These are phyloP conservation scores for Andrena flavipes DNA, from an alignment of 2,888 invertebrate species.

Conservation along the genomic window DNA sequence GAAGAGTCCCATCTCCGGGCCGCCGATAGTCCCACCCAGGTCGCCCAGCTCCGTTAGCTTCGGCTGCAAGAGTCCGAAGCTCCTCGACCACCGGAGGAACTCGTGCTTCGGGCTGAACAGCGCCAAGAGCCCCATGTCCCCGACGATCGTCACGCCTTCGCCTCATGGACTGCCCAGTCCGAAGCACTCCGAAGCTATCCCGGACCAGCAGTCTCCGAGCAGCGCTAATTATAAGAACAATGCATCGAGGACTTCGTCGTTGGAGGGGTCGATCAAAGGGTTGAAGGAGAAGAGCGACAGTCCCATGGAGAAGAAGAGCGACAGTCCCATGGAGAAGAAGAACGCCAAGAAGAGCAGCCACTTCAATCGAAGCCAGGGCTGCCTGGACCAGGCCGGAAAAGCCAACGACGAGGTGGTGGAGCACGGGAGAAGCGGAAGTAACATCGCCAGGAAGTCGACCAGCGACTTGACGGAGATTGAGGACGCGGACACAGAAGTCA, in stretches of 20 bases:
- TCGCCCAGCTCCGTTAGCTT: slow-evolving; percentile 72
- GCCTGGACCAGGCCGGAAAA: slow-evolving; percentile 70
- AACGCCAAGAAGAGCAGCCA: slow-evolving; percentile 53
- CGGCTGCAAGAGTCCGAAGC: slow-evolving; percentile 70
- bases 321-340: slow-evolving; percentile 46
- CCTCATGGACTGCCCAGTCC: slow-evolving; percentile 31
- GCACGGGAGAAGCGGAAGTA: slow-evolving; percentile 60
- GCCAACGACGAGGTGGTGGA: slow-evolving; percentile 1
- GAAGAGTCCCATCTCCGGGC: slow-evolving; percentile 72
- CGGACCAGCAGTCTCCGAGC: slow-evolving; percentile 44
- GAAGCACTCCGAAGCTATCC: slow-evolving; percentile 24
- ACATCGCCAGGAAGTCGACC: slow-evolving; percentile 88
- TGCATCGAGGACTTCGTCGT: slow-evolving; percentile 39
- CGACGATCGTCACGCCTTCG: slow-evolving; percentile 72
- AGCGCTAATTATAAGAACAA: slow-evolving; percentile 32
- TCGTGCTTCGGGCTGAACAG: slow-evolving; percentile 75
- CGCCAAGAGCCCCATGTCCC: slow-evolving; percentile 75
- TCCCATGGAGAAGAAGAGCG: slow-evolving; percentile 43
- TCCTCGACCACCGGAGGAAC: slow-evolving; percentile 72
- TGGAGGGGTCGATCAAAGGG: slow-evolving; percentile 37
- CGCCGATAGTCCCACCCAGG: slow-evolving; percentile 50
- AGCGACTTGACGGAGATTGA: slow-evolving; percentile 90
- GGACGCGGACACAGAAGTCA: slow-evolving; percentile 87
- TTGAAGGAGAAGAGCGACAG: slow-evolving; percentile 35
- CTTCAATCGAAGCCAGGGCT: slow-evolving; percentile 81